Evolutionary conservation across 2,888 invertebrate genomes (phyloP), one percentile per base, ranked within the genome.

Genomic region (Gymnoscelis rufifasciata): DNA sequence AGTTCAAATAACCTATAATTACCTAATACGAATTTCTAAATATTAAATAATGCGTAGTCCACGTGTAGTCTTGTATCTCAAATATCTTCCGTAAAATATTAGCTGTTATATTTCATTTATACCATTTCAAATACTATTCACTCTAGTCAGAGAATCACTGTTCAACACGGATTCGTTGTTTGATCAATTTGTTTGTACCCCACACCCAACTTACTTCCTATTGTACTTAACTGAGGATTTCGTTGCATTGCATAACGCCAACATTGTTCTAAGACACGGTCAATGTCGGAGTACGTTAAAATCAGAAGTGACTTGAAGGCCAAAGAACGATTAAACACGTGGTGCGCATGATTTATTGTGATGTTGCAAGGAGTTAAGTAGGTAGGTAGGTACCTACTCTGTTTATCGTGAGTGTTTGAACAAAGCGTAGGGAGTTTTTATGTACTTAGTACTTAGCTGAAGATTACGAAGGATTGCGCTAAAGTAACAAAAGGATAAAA

Each of bases 231-330:
- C 43, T 47, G 39, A 39, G 45, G 39, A 19, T 55, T 51, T 47
- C 51, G 57, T 59, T 47, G 26, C 24, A 7, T 29, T 27, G 30
- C 37, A 39, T 51, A 29, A n/a, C 61, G 52, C 47, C 61, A 19
- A 19, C 19, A 19, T 5, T 19, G 19, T 19, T 5, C 19, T 19
- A 19, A 19, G 19, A 19, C 2, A 64, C 43, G 63, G 57, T 59
- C 62, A 62, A 53, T 55, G 56, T 51, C 57, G 56, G 39, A 19
- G 35, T 27, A 38, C 48, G 33, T 37, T 56, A 49, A 47, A 48
- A 48, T 54, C 46, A 44, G 47, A 52, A 54, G 48, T 38, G 42
- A 51, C 43, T 53, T 36, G 59, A 59, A 64, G 61, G 61, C 38
- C 45, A 42, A 38, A 35, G 24, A 28, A 27, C 42, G 38, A 38